Percentiles rank a stretch among this genome's conserved stretches.
phyloP scores from a whole-genome alignment of 30 jellyfish, hydroid and myxozoan genomes.

The Aurelia aurita complex sp. Pacific region DNA sequence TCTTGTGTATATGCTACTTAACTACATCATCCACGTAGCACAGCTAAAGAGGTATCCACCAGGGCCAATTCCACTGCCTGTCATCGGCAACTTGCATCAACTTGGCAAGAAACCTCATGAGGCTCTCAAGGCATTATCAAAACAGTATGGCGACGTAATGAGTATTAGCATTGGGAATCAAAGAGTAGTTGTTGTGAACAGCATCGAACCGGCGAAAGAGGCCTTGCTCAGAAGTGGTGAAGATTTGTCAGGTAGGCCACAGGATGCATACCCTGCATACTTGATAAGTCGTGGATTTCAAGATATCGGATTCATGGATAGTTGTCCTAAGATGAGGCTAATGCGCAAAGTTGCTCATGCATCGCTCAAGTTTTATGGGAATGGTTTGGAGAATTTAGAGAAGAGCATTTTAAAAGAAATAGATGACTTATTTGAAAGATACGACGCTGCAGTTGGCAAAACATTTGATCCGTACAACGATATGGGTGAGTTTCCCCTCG shows the following conservation, averaged over 20 bases:
- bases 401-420: constrained; percentile 37
- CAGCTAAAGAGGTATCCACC: constrained; percentile 73
- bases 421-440: constrained; percentile 33
- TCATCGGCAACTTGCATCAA: constrained; percentile 84
- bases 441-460: constrained; percentile 22
- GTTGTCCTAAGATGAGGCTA: constrained; percentile 59
- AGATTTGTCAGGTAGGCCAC: constrained; percentile 85
- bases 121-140: constrained; percentile 33
- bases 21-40: constrained; percentile 45
- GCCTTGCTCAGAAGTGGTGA: constrained; percentile 58
- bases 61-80: constrained; percentile 90
- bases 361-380: constrained; percentile 74
- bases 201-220: constrained; percentile 52
- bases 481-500: constrained; percentile 43
- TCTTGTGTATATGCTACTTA: constrained; percentile 37
- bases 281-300: constrained; percentile 48
- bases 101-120: constrained; percentile 70
- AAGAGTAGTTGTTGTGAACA: constrained; percentile 53
- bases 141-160: constrained; percentile 57
- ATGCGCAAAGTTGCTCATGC: constrained; percentile 70
- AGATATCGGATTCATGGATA: constrained; percentile 65
- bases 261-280: constrained; percentile 29
- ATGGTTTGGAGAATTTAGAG: constrained; percentile 60
- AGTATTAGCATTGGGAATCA: constrained; percentile 58
- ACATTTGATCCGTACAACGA: constrained; percentile 58